phyloP scores from a whole-genome alignment of 2,888 invertebrate genomes.

The Caenorhabditis zanzibari region DNA sequence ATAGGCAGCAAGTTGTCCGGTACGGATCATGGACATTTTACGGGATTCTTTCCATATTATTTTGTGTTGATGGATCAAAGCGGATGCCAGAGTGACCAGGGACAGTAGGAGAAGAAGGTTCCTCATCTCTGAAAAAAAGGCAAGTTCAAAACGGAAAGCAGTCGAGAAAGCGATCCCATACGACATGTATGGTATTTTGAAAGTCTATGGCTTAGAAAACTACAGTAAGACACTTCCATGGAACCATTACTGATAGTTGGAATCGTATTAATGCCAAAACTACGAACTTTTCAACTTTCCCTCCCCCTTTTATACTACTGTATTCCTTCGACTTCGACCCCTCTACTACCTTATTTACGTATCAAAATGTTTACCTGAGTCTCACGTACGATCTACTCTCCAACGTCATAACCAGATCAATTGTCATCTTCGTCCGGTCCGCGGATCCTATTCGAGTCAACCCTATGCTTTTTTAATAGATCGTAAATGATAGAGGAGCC shows the following conservation, averaged over 20 bases:
- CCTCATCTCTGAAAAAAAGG: conserved; percentile 23
- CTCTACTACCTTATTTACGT: neutral
- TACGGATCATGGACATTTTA: conserved; percentile 63
- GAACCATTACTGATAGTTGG: too few relatives aligned
- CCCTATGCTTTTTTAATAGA: neutral
- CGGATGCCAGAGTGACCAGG: conserved; percentile 60
- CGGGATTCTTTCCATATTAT: conserved; percentile 68
- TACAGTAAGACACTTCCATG: too few relatives aligned
- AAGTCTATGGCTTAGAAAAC: too few relatives aligned
- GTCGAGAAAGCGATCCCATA: too few relatives aligned
- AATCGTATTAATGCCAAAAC: too few relatives aligned
- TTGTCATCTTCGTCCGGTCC: conserved; percentile 32
- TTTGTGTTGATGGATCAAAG: conserved; percentile 71
- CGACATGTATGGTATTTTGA: too few relatives aligned
- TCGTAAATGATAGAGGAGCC: conserved; percentile 26
- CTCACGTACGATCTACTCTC: neutral
- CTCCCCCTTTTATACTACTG: too few relatives aligned
- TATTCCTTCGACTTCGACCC: too few relatives aligned
- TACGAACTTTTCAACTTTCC: too few relatives aligned
- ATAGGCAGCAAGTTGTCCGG: conserved; percentile 67
- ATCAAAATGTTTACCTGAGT: neutral
- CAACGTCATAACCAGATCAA: neutral
- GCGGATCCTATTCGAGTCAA: neutral
- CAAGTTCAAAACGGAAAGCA: too few relatives aligned
- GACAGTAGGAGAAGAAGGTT: conserved; percentile 36